Conservation (phyloP, 2,113 vertebrate species). For the Otocyon megalotis region DNA sequence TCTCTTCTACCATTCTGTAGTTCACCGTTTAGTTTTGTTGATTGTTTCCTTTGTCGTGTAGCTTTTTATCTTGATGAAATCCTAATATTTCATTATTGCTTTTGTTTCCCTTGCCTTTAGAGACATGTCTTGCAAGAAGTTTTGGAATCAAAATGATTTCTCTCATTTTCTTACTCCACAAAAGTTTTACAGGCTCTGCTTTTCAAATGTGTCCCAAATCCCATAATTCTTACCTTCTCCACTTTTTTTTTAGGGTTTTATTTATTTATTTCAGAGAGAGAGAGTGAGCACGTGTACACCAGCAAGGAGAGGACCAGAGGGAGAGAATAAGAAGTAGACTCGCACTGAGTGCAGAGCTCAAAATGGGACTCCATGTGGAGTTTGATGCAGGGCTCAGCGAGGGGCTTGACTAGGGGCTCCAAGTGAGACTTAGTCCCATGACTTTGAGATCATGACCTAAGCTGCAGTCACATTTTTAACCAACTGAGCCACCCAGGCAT, state of each 20-base stretch:
- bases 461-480: background rate
- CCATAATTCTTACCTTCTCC: background rate
- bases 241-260: background rate
- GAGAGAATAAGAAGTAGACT: background rate
- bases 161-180: background rate
- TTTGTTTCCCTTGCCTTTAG: no score
- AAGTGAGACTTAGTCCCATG: background rate
- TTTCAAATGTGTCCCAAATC: background rate
- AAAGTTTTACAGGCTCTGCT: background rate
- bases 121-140: background rate
- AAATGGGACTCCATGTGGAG: background rate
- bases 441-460: background rate
- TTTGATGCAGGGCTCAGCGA: background rate
- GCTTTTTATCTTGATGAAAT: no score
- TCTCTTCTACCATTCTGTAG: no score
- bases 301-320: background rate
- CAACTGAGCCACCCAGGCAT: background rate
- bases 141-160: background rate
- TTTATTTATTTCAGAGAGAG: background rate
- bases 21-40: no score
- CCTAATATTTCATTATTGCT: no score
- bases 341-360: background rate
- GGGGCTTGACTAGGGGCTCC: background rate
- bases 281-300: fast-evolving
- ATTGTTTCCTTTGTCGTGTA: no score